Evolutionary conservation across 2,888 invertebrate genomes (phyloP).

Genomic region (Luffia ferchaultella): DNA sequence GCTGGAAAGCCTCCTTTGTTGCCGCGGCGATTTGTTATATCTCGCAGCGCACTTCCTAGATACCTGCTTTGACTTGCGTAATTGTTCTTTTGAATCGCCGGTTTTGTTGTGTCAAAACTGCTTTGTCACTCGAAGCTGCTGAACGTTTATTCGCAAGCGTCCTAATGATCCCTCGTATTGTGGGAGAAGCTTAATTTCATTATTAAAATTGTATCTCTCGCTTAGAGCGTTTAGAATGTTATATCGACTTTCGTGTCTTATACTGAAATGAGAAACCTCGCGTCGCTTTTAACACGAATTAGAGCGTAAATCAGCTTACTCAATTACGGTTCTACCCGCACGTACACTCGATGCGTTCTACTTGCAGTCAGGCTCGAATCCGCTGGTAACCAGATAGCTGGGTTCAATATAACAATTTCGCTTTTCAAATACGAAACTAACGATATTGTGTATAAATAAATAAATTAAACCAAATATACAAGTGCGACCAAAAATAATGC

Average conservation of each 20-base stretch:
- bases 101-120: slow-evolving; percentile 58
- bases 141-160: slow-evolving; percentile 35
- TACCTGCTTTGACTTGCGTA: slow-evolving; percentile 59
- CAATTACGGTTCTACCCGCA: too few species aligned
- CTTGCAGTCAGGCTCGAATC: too few species aligned
- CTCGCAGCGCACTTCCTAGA: slow-evolving; percentile 47
- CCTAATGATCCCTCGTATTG: slow-evolving; percentile 22
- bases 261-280: neutral
- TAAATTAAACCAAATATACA: too few species aligned
- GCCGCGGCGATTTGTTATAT: slow-evolving; percentile 59
- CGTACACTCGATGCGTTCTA: too few species aligned
- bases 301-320: neutral
- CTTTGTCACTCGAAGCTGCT: slow-evolving; percentile 60
- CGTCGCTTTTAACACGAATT: neutral
- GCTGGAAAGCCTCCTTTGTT: slow-evolving; percentile 63
- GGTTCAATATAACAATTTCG: too few species aligned
- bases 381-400: too few species aligned
- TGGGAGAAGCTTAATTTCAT: neutral
- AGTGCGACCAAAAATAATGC: too few species aligned
- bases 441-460: too few species aligned
- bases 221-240: neutral
- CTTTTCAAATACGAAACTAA: too few species aligned
- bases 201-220: neutral
- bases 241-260: neutral
- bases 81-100: slow-evolving; percentile 60